A percentile compares a stretch with the other conserved stretches of the same genome.
Evolutionary conservation across 2,113 vertebrate genomes (phyloP).

Genomic region (Microtus ochrogaster): DNA sequence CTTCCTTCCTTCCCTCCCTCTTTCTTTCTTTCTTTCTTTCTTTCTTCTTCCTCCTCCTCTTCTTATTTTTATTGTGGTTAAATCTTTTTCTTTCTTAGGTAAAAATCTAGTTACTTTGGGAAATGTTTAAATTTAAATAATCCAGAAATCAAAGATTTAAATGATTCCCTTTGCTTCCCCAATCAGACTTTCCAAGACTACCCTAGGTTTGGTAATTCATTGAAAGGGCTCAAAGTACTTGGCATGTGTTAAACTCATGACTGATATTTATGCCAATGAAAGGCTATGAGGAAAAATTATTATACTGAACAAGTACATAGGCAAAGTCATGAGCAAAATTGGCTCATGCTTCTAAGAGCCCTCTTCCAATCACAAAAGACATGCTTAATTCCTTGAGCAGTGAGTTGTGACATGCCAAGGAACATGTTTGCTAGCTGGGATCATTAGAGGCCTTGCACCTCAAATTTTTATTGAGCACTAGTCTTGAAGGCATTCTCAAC

Average conservation of each 20-base stretch:
- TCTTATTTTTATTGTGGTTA: not conserved
- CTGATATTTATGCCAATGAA: not conserved
- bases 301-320: not conserved
- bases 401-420: not conserved
- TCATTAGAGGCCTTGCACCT: not conserved
- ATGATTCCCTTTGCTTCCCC: not conserved
- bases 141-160: not conserved
- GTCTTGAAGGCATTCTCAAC: not conserved
- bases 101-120: not conserved
- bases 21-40: not conserved
- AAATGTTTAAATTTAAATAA: not conserved
- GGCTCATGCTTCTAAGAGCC: not conserved
- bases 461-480: not conserved
- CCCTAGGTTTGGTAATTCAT: not conserved
- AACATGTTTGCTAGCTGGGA: not conserved
- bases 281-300: not conserved
- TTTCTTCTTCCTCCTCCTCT: too few species aligned
- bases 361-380: not conserved
- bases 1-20: not conserved
- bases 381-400: not conserved
- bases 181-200: not conserved
- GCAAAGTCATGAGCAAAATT: not conserved
- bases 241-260: not conserved
- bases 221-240: not conserved
- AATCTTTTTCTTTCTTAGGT: not conserved